Conservation (phyloP, 2,888 invertebrate species). For the Pandemis corylana region DNA sequence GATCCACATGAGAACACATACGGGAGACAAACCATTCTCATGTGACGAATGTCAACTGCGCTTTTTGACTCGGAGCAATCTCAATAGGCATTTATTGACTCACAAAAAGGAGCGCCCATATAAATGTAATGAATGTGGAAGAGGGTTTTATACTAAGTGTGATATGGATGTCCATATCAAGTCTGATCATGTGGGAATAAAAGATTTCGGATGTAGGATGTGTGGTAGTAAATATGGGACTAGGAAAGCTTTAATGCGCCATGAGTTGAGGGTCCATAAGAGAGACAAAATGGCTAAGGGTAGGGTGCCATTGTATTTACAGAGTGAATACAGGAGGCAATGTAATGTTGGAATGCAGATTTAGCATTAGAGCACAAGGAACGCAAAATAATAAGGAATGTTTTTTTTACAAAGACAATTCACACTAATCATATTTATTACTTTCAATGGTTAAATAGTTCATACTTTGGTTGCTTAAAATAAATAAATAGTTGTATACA, state of each 20-base stretch:
- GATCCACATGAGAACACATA: conserved; percentile 66
- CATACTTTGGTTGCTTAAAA: conserved; percentile 6
- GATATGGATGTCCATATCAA: conserved; percentile 65
- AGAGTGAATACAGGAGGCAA: conserved; percentile 55
- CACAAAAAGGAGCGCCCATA: conserved; percentile 64
- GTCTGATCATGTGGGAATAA: conserved; percentile 65
- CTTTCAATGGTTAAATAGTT: conserved; percentile 20
- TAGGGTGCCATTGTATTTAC: conserved; percentile 69
- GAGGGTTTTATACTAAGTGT: conserved; percentile 62
- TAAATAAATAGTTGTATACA: background rate
- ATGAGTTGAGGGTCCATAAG: conserved; percentile 68
- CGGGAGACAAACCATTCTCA: conserved; percentile 65
- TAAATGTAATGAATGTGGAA: conserved; percentile 63
- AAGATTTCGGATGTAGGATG: conserved; percentile 60
- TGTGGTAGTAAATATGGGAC: conserved; percentile 69
- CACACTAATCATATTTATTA: conserved; percentile 18
- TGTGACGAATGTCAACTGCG: conserved; percentile 64
- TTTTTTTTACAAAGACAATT: background rate
- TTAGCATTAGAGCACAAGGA: background rate
- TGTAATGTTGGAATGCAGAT: conserved; percentile 5
- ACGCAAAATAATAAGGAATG: background rate
- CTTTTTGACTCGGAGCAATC: conserved; percentile 67
- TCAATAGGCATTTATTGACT: conserved; percentile 66
- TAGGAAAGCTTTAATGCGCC: conserved; percentile 67
- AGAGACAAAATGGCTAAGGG: conserved; percentile 69